These are phyloP conservation scores for Ashinkailepas kermadecensis DNA, from an alignment of 2,888 invertebrate genomes.

Conservation along the genomic window DNA sequence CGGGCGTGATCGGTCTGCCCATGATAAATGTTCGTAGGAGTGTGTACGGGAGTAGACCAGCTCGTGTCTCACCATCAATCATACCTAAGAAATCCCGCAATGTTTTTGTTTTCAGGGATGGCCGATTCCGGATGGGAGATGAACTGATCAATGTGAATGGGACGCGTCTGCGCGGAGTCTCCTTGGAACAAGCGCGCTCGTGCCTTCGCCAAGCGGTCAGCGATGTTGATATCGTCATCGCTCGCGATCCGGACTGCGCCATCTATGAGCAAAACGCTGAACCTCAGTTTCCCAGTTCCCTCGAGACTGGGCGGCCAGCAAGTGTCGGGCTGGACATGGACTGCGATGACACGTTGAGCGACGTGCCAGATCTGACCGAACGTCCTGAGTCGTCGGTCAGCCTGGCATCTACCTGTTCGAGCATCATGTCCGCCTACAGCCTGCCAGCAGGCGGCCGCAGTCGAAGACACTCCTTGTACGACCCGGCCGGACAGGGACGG, in stretches of 20 bases:
- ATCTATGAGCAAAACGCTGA: conserved; percentile 27
- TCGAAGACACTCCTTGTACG: conserved; percentile 22
- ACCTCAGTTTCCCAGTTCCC: background rate
- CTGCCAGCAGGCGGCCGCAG: conserved; percentile 25
- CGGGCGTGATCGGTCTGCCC: too few relatives aligned
- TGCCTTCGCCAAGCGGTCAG: conserved; percentile 42
- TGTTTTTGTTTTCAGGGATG: conserved; percentile 53
- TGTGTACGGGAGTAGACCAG: too few relatives aligned
- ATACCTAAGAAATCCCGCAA: too few relatives aligned
- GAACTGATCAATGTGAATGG: conserved; percentile 86
- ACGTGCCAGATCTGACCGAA: conserved; percentile 21
- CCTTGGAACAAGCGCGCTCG: conserved; percentile 53
- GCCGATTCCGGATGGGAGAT: conserved; percentile 72
- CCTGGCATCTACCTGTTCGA: conserved; percentile 1
- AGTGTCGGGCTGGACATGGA: background rate
- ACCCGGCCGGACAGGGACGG: conserved; percentile 23
- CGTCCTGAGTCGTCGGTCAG: conserved; percentile 13
- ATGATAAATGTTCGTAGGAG: too few relatives aligned
- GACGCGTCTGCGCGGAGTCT: conserved; percentile 63
- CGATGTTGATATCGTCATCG: conserved; percentile 45
- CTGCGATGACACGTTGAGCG: conserved; percentile 19
- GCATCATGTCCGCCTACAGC: conserved; percentile 23
- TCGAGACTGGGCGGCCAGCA: background rate
- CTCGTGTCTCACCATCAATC: too few relatives aligned
- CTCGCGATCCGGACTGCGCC: conserved; percentile 35